A percentile compares a stretch with the other conserved stretches of the same genome.
phyloP scores from a whole-genome alignment of 2,888 invertebrate species.

The Axea sp. region DNA sequence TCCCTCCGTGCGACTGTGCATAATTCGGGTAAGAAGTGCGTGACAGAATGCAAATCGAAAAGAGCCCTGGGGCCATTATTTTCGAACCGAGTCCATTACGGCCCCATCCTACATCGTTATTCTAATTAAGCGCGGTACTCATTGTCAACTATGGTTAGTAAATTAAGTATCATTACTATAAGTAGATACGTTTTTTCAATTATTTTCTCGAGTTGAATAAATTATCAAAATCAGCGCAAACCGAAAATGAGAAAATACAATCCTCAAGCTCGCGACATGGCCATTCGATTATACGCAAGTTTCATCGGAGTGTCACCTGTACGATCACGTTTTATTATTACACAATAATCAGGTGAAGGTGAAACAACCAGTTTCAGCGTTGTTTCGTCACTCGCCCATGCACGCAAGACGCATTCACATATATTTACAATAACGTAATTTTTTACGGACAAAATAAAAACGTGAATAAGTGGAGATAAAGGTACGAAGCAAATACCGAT shows the following conservation, averaged over 20 bases:
- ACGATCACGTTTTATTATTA: conserved; percentile 53
- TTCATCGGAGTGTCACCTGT: conserved; percentile 36
- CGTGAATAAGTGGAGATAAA: conserved; percentile 13
- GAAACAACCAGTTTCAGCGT: conserved; percentile 9
- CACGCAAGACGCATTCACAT: conserved; percentile 6
- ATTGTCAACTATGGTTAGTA: conserved; percentile 61
- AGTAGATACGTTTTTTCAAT: conserved; percentile 52
- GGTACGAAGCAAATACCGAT: conserved; percentile 23
- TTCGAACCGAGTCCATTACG: conserved; percentile 71
- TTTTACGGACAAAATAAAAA: conserved; percentile 48
- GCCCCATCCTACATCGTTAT: conserved; percentile 71
- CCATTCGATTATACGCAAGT: conserved; percentile 29
- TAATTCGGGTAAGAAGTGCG: conserved; percentile 56
- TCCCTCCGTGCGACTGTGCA: conserved; percentile 51
- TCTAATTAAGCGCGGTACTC: conserved; percentile 62
- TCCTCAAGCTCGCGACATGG: conserved; percentile 15
- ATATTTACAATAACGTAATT: conserved; percentile 30
- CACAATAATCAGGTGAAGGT: conserved; percentile 41
- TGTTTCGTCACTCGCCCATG: background rate
- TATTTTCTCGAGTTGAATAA: conserved; percentile 36
- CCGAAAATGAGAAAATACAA: conserved; percentile 25
- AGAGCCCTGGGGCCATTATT: conserved; percentile 78
- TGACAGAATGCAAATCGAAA: conserved; percentile 66
- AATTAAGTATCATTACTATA: conserved; percentile 56
- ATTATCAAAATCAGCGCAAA: too few relatives aligned